Base-by-base conservation (phyloP, 2,113 vertebrate species). In the Perca schrenkii region DNA sequence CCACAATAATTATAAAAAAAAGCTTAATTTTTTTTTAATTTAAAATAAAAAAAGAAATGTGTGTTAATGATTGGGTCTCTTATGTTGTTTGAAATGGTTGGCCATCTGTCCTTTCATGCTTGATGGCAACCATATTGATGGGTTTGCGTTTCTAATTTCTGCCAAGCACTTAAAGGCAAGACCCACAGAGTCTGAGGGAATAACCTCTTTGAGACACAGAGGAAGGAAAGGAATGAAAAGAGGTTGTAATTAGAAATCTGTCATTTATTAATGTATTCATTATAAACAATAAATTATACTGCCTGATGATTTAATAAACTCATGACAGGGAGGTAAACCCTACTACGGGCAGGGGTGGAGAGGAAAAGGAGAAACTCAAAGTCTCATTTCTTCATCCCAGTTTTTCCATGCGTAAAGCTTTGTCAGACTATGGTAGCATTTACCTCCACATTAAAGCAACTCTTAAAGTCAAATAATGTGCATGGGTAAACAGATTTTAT, bases 241-340 rank as follows among this genome's bases (percentile, higher is more conserved):
- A 43, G 31, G 28, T 76, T 72, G 63, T 71, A 84, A 80, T 84
- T 74, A 64, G 65, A 84, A 79, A 77, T 79, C 68, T 93, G 80
- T 11, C 46, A 40, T 79, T 76, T 58, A 82, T 85, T 79, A 89
- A 79, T 77, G 54, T 80, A 58, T 76, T 85, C 16, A 72, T 62
- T 43, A 28, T 79, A 21, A 83, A 77, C 52, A 74, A 74, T 84
- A 74, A 71, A 85, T 89, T 67, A 65, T 21, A 19, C 53, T 17
- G 68, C 34, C 53, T 86, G 57, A 50, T 79, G 62, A 85, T 82
- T 89, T 75, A 82, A 87, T 87, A n/a, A 84, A 80, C 34, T 70
- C 53, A 56, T 83, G 60, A 68, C 19, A 70, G 71, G 10, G 65
- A 72, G 40, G 64, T 76, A 72, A 87, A 77, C 58, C 57, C 15